Evolutionary conservation across 2,113 vertebrate genomes (phyloP), one percentile per base, ranked within the genome.

Genomic region (Scomber colias): DNA sequence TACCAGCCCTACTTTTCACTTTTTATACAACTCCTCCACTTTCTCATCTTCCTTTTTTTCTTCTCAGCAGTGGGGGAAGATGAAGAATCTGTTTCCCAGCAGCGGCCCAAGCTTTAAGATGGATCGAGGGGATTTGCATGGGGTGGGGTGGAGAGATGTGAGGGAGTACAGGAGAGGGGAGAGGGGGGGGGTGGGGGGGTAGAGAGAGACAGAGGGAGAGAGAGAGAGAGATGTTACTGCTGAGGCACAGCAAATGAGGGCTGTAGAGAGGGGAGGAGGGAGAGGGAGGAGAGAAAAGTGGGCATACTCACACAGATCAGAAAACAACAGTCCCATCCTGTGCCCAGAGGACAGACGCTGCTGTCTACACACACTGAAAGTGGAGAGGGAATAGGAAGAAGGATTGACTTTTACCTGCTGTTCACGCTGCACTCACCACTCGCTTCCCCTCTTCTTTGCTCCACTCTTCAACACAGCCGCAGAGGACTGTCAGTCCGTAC

Each of bases 71-170:
- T 40, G 59, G 86, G 75, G 79, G 71, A 88, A 85, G 87, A 91
- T 92, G 88, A 91, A 89, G 81, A 92, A 87, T 93, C 87, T 77
- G 82, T 84, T 87, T 89, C 87, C 82, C 85, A 84, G 91, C 89
- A 90, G 91, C 77, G 31, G 81, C 74, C 81, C n/a, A 3, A 79
- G 90, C 84, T 89, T 87, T 79, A 85, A 87, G 92, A 94, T 84
- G 80, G 87, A 93, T 92, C 35, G 83, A 81, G 87, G 77, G 85
- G 84, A 90, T 90, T 89, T 89, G 87, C 77, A 90, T 88, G 70
- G 77, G 82, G 75, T 62, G 69, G 74, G 81, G 74, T 71, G 48
- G 77, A 82, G 82, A 70, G 79, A 82, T 87, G 82, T 80, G 74
- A 82, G 70, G 54, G 89, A 74, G 82, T 67, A 59, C 17, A 75